These are phyloP conservation scores for Chrysogorgia sp. DNA, from an alignment of 92 coral and sea anemone species.

Conservation along the genomic window DNA sequence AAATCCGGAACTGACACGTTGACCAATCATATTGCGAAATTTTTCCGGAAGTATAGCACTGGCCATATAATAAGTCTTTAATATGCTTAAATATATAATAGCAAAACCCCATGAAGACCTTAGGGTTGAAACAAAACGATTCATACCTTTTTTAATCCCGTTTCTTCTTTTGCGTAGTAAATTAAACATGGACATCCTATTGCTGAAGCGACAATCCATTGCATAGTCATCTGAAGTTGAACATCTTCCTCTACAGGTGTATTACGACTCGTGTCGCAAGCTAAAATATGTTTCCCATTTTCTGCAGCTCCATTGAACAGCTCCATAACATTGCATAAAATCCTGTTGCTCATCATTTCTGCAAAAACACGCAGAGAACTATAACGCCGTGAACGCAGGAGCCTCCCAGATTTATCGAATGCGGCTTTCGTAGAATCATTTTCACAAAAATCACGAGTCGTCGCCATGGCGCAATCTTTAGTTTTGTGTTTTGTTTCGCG, in stretches of 20 bases:
- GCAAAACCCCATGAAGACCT: too few relatives aligned
- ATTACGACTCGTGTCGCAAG: not conserved
- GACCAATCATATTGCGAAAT: too few relatives aligned
- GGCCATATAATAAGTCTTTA: not conserved
- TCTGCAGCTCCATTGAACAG: too few relatives aligned
- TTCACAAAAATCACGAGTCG: too few relatives aligned
- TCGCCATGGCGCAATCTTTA: too few relatives aligned
- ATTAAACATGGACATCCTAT: conserved; percentile 78
- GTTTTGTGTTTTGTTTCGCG: too few relatives aligned
- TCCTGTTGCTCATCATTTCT: not conserved
- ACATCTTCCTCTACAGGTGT: conserved; percentile 44
- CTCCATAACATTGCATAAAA: not conserved
- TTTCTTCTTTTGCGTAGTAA: conserved; percentile 69
- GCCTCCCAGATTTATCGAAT: too few relatives aligned
- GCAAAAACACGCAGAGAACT: not conserved
- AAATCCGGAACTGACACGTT: too few relatives aligned
- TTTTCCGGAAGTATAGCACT: too few relatives aligned
- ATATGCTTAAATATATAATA: not conserved
- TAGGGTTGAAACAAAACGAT: not conserved
- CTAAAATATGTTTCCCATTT: too few relatives aligned
- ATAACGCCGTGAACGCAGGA: not conserved
- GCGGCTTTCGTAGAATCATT: too few relatives aligned
- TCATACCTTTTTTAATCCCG: not conserved
- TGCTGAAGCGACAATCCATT: conserved; percentile 86
- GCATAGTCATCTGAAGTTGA: conserved; percentile 76